These are phyloP conservation scores for Drosophila flavopinicola DNA, from an alignment of 2,888 invertebrate species.

Conservation along the genomic window DNA sequence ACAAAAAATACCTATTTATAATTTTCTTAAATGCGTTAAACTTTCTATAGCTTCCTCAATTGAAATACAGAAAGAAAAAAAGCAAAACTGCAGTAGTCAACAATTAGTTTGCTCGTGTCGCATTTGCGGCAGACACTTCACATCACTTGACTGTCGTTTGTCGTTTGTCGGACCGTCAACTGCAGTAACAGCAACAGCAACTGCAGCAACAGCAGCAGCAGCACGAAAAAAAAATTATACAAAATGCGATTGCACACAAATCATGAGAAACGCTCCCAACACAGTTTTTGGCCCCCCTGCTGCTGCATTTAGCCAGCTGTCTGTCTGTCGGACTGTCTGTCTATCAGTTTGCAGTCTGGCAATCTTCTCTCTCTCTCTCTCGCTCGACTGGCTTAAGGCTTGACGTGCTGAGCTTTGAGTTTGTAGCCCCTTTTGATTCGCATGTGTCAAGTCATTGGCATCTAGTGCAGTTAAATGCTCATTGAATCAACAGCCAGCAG, in stretches of 20 bases:
- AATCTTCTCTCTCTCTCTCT: background rate
- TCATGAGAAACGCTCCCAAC: slow-evolving; percentile 62
- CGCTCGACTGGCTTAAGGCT: slow-evolving; percentile 47
- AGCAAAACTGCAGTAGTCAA: slow-evolving; percentile 51
- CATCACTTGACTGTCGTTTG: slow-evolving; percentile 55
- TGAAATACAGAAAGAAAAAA: slow-evolving; percentile 15
- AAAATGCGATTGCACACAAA: slow-evolving; percentile 60
- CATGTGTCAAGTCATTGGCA: slow-evolving; percentile 81
- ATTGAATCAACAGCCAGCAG: slow-evolving; percentile 62
- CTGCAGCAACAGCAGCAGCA: slow-evolving; percentile 8
- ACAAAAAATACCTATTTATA: too few species aligned
- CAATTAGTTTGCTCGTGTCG: slow-evolving; percentile 68
- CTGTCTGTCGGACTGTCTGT: slow-evolving; percentile 48
- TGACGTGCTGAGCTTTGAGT: slow-evolving; percentile 56
- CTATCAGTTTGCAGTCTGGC: slow-evolving; percentile 27
- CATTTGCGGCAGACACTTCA: slow-evolving; percentile 62
- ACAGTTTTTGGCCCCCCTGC: slow-evolving; percentile 39
- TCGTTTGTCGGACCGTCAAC: slow-evolving; percentile 55
- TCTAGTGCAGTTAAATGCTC: slow-evolving; percentile 78
- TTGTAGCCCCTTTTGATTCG: slow-evolving; percentile 69
- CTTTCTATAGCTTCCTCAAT: slow-evolving; percentile 45
- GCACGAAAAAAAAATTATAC: slow-evolving; percentile 49
- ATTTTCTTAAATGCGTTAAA: slow-evolving; percentile 1
- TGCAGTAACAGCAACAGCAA: slow-evolving; percentile 19
- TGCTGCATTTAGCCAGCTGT: slow-evolving; percentile 52